A percentile compares a stretch with the other conserved stretches of the same genome.
Evolutionary conservation across 2,888 invertebrate species (phyloP).

Genomic region (Spodoptera picta): DNA sequence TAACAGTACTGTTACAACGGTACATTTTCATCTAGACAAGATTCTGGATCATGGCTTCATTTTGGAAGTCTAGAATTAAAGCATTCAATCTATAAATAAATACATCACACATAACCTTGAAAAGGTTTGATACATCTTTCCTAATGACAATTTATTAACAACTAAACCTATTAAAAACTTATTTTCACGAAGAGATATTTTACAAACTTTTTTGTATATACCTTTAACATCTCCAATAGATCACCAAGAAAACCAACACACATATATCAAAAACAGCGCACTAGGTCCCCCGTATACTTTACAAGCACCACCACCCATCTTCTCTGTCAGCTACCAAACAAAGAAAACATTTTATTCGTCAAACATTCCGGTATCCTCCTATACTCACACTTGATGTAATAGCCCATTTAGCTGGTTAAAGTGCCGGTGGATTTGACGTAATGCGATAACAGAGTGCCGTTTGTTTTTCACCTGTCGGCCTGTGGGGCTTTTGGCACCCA

Average conservation of each 20-base stretch:
- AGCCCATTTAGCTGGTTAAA: constrained; percentile 67
- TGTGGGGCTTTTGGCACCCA: constrained; percentile 14
- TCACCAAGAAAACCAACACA: background rate
- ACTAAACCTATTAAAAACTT: no score
- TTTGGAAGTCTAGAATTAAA: no score
- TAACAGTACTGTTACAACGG: no score
- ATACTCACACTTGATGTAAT: constrained; percentile 62
- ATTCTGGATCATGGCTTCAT: no score
- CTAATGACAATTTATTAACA: no score
- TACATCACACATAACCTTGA: no score
- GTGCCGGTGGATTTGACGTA: constrained; percentile 70
- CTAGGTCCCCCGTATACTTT: background rate
- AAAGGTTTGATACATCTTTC: no score
- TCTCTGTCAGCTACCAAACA: constrained; percentile 46
- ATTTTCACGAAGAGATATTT: no score
- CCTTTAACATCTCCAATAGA: no score
- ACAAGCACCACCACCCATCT: constrained; percentile 13
- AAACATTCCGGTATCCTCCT: constrained; percentile 56
- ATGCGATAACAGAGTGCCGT: constrained; percentile 62
- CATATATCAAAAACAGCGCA: background rate
- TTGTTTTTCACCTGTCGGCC: constrained; percentile 55
- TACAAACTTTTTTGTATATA: no score
- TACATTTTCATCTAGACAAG: no score
- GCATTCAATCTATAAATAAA: no score
- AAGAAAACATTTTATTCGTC: constrained; percentile 56